A percentile compares a stretch with the other conserved stretches of the same genome.
Evolutionary conservation across 2,888 invertebrate species (phyloP).

Genomic region (Drosophila parthenogenetica): DNA sequence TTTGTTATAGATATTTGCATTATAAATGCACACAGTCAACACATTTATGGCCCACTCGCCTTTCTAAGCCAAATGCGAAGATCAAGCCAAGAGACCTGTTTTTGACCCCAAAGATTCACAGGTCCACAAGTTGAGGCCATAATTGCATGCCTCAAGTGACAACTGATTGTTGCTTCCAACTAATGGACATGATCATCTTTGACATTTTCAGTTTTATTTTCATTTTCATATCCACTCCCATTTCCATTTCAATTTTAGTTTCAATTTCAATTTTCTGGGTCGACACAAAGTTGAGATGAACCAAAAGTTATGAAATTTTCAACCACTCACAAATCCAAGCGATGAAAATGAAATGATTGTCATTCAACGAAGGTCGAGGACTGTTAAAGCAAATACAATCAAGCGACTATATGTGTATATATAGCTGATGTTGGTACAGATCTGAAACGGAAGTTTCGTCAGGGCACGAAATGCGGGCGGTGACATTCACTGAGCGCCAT

Average conservation of each 20-base stretch:
- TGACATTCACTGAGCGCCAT: slow-evolving; percentile 63
- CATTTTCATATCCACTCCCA: slow-evolving; percentile 39
- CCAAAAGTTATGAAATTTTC: slow-evolving; percentile 24
- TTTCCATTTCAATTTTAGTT: slow-evolving; percentile 20
- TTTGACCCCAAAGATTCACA: slow-evolving; percentile 9
- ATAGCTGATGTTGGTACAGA: not conserved
- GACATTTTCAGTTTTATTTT: slow-evolving; percentile 56
- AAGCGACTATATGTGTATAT: not conserved
- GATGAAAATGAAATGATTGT: slow-evolving; percentile 37
- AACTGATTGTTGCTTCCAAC: slow-evolving; percentile 28
- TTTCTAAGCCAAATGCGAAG: slow-evolving; percentile 46
- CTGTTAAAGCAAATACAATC: slow-evolving; percentile 7
- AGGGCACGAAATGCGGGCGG: slow-evolving; percentile 41
- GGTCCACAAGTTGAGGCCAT: slow-evolving; percentile 9
- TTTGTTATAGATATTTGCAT: slow-evolving; percentile 62
- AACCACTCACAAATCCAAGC: slow-evolving; percentile 24
- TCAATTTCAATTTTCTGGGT: slow-evolving; percentile 23
- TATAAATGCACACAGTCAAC: slow-evolving; percentile 44
- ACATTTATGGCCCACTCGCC: slow-evolving; percentile 34
- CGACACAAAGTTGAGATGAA: slow-evolving; percentile 17
- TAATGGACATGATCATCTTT: slow-evolving; percentile 52
- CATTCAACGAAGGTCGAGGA: slow-evolving; percentile 45
- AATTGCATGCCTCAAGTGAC: slow-evolving; percentile 46
- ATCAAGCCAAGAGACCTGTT: slow-evolving; percentile 1
- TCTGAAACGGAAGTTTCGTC: slow-evolving; percentile 36